Evolutionary conservation across 2,113 vertebrate genomes (phyloP), one percentile per base, ranked within the genome.

Genomic region (Hipposideros armiger): DNA sequence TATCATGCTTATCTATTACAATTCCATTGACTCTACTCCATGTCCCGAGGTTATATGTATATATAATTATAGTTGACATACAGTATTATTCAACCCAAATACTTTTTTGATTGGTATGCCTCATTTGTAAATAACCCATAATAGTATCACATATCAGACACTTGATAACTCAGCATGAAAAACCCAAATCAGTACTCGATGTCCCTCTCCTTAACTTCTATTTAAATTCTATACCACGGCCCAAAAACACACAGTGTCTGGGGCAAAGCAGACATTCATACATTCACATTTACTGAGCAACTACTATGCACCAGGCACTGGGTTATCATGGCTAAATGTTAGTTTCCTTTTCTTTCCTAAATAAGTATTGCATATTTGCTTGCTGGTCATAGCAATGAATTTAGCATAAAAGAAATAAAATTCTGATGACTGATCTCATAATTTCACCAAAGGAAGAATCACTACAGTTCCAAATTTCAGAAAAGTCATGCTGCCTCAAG

Each of bases 281-380:
- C 28, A 69, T n/a, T 87, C 28, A 62, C 13, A 76, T 32, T 60
- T 58, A 67, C 28, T 58, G 50, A 82, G 40, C 24, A 84, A 30
- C 64, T 70, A 77, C 36, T 66, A 67, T 14, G 40, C 60, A 69
- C 64, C 3, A 76, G 45, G 19, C n/a, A 72, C 17, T 28, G 3
- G 20, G 32, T n/a, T 22, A 72, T 20, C 15, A 74, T 54, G 20
- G 50, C 32, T 56, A 87, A 70, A 26, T 9, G 30, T 47, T 64
- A 52, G 17, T 58, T 92, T 86, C 78, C 19, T 76, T 91, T 88
- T 81, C 66, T 66, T 91, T 89, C 36, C 50, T 82, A 85, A 93
- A 60, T 56, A 69, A 88, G 30, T 50, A 72, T 74, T 90, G 16
- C 36, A 54, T 2, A 30, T 76, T 84, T 86, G 32, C 28, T 70